Evolutionary conservation across 2,888 invertebrate species (phyloP).

Genomic region (Lepeophtheirus nordmannii): DNA sequence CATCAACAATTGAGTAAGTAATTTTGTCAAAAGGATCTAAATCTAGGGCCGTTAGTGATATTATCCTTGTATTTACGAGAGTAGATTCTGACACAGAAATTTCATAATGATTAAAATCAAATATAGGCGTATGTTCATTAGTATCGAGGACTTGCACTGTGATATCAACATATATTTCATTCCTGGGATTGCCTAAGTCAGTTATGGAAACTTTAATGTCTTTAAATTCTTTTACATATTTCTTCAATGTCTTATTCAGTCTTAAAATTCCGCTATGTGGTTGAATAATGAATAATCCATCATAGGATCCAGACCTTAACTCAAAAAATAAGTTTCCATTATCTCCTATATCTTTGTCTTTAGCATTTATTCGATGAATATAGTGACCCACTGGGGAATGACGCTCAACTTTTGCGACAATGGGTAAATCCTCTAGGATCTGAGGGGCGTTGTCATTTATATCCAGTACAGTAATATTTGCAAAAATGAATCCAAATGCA

Average conservation of each 20-base stretch:
- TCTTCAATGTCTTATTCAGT: slow-evolving; percentile 54
- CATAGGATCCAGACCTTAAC: slow-evolving; percentile 41
- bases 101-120: slow-evolving; percentile 79
- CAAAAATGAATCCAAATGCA: slow-evolving; percentile 40
- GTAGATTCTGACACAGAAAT: slow-evolving; percentile 78
- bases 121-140: slow-evolving; percentile 63
- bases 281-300: slow-evolving; percentile 65
- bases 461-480: slow-evolving; percentile 47
- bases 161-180: slow-evolving; percentile 56
- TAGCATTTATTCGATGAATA: slow-evolving; percentile 69
- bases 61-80: slow-evolving; percentile 74
- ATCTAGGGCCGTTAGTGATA: slow-evolving; percentile 74
- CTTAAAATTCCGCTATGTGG: slow-evolving; percentile 75
- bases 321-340: slow-evolving; percentile 71
- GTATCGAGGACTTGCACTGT: slow-evolving; percentile 57
- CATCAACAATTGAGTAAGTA: slow-evolving; percentile 65
- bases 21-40: slow-evolving; percentile 68
- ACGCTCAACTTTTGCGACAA: slow-evolving; percentile 62
- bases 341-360: slow-evolving; percentile 71
- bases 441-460: slow-evolving; percentile 33
- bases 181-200: slow-evolving; percentile 55
- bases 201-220: slow-evolving; percentile 63
- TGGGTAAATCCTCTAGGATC: slow-evolving; percentile 53
- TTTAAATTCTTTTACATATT: slow-evolving; percentile 26
- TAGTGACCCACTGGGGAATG: slow-evolving; percentile 86